Evolutionary conservation across 2,888 invertebrate genomes (phyloP), one percentile per base, ranked within the genome.

Genomic region (Amiota minor): DNA sequence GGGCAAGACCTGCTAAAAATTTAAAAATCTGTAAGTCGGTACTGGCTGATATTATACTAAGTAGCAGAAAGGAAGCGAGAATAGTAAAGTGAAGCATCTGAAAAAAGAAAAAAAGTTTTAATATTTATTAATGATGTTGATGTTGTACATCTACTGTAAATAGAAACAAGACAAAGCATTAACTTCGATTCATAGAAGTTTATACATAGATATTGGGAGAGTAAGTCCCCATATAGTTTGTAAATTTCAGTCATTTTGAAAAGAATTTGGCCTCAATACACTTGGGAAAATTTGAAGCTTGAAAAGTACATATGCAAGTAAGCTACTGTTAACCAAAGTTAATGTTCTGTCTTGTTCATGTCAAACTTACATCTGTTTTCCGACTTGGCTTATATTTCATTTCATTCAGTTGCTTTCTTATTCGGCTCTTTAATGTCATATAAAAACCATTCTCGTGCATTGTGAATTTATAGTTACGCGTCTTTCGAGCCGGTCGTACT

Each of bases 391-490:
- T 81, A 90, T 91, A 76, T 89, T 91, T 80, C 71, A 94, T 88
- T 56, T 89, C 90, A 75, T 91, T 91, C n/a, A 93, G 79, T 78
- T 92, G 91, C 50, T 91, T 89, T 10, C 89, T 82, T 0, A 92
- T 92, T 45, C 92, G 91, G 67, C 89, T 89, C 86, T 94, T 95
- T 9, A 96, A 90, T 0, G 93, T 94, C 81, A 89, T 91, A 83
- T 94, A 96, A 87, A 96, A 96, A 0, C 94, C 95, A 76, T 94
- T 91, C 14, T 93, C 91, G 72, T 93, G 88, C 83, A 96, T 94
- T 0, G 94, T 94, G 79, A 94, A 93, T 0, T 94, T 94, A 0
- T 94, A 92, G 85, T 93, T 93, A 78, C 95, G 90, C 0, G 92
- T 91, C 0, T 90, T 89, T 49, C 84, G 88, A 0, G 94, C 94